phyloP scores from a whole-genome alignment of 2,888 invertebrate genomes.

The Drosophila prostipennis region DNA sequence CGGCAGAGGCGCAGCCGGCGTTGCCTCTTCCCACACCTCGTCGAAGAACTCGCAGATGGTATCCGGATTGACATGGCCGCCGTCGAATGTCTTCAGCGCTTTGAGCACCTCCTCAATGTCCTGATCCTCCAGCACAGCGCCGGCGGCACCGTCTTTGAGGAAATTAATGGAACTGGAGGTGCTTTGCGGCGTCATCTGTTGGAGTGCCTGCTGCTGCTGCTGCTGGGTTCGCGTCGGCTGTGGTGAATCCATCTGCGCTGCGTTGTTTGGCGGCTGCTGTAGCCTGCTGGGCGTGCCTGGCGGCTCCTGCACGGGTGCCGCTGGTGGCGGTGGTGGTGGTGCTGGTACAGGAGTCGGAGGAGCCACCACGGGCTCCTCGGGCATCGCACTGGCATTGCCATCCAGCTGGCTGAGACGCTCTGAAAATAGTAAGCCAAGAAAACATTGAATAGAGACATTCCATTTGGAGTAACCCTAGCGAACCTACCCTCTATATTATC shows the following conservation, averaged over 20 bases:
- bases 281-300: constrained; percentile 41
- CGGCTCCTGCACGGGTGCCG: constrained; percentile 10
- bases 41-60: constrained; percentile 81
- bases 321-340: constrained; percentile 8
- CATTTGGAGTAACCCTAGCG: background rate
- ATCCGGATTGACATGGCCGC: constrained; percentile 69
- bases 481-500: constrained; percentile 37
- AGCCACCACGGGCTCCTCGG: constrained; percentile 6
- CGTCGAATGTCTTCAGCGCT: constrained; percentile 90
- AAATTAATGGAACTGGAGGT: constrained; percentile 65
- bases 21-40: constrained; percentile 63
- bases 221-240: constrained; percentile 5
- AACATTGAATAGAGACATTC: background rate
- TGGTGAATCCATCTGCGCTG: constrained; percentile 16
- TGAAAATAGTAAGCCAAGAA: constrained; percentile 46
- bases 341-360: constrained; percentile 44
- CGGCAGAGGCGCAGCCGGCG: constrained; percentile 29
- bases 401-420: constrained; percentile 82
- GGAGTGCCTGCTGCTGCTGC: constrained; percentile 5
- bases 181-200: constrained; percentile 73
- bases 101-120: constrained; percentile 90
- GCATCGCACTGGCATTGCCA: constrained; percentile 67
- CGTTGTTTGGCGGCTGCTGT: constrained; percentile 25
- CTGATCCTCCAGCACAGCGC: constrained; percentile 89
- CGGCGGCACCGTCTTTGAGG: constrained; percentile 82